Conservation (phyloP, 2,797 vertebrate genomes). For the Xenops minutus region DNA sequence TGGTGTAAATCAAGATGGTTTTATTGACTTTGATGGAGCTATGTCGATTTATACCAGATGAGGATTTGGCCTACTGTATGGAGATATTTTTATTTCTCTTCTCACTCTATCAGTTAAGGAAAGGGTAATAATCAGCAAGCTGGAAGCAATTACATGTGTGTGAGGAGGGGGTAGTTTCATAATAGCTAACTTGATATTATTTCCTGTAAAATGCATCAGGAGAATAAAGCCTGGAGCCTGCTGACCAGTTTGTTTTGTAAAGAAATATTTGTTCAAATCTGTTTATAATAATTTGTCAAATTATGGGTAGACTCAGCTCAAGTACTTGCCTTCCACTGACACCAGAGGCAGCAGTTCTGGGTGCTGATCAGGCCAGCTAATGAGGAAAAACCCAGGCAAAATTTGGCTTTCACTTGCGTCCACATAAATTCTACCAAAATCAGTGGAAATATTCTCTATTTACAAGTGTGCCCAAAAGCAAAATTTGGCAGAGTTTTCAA, state of each 20-base stretch:
- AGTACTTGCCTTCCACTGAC: conserved; percentile 24
- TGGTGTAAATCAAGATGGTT: conserved; percentile 62
- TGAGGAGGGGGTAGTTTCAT: conserved; percentile 68
- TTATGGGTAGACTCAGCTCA: neutral
- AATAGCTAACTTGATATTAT: conserved; percentile 67
- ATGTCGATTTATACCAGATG: conserved; percentile 65
- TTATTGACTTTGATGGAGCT: conserved; percentile 67
- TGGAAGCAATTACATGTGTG: conserved; percentile 63
- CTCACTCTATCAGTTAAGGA: conserved; percentile 65
- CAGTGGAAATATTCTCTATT: conserved; percentile 3
- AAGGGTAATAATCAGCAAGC: conserved; percentile 65
- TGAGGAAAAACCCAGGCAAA: neutral
- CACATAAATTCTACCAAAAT: neutral
- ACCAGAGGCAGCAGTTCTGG: neutral
- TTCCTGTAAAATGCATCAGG: conserved; percentile 67
- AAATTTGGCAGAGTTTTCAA: conserved; percentile 47
- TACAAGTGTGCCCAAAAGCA: conserved; percentile 37
- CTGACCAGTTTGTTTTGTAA: conserved; percentile 57
- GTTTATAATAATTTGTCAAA: conserved; percentile 57
- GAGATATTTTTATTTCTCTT: conserved; percentile 63
- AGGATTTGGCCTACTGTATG: conserved; percentile 60
- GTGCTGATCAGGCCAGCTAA: neutral
- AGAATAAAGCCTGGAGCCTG: conserved; percentile 53
- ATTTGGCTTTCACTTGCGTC: neutral
- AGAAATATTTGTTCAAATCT: conserved; percentile 51